These are phyloP conservation scores for Cydia strobilella DNA, from an alignment of 1,140 invertebrate species.

Conservation along the genomic window DNA sequence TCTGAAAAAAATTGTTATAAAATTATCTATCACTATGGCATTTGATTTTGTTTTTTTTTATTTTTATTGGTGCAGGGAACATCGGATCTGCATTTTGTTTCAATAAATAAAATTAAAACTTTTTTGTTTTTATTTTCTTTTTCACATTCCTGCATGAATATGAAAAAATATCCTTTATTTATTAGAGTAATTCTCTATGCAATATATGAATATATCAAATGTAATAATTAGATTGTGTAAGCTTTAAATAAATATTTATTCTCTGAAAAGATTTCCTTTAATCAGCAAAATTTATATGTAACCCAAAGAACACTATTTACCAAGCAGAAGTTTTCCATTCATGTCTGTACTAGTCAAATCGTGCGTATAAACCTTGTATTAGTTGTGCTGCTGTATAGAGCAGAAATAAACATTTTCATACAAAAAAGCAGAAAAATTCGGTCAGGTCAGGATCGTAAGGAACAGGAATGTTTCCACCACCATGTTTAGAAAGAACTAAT, in stretches of 20 bases:
- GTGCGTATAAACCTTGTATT: no score
- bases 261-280: not conserved
- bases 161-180: not conserved
- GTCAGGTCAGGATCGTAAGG: no score
- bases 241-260: slow-evolving; percentile 10
- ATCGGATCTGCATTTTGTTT: slow-evolving; percentile 48
- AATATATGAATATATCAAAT: slow-evolving; percentile 13
- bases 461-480: no score
- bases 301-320: not conserved
- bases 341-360: no score
- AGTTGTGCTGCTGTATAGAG: no score
- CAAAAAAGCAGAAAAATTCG: no score
- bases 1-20: slow-evolving; percentile 10
- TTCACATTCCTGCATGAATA: not conserved
- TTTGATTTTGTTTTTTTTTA: slow-evolving; percentile 43
- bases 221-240: not conserved
- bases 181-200: not conserved
- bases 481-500: no score
- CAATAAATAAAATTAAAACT: slow-evolving; percentile 48
- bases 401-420: no score
- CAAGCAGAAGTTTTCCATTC: no score
- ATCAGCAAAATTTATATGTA: not conserved
- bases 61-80: slow-evolving; percentile 54
- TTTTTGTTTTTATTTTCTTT: slow-evolving; percentile 37
- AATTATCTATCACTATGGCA: slow-evolving; percentile 38